Percentiles rank a stretch among this genome's conserved stretches.
phyloP scores from a whole-genome alignment of 2,113 vertebrate species.

The Datnioides undecimradiatus region DNA sequence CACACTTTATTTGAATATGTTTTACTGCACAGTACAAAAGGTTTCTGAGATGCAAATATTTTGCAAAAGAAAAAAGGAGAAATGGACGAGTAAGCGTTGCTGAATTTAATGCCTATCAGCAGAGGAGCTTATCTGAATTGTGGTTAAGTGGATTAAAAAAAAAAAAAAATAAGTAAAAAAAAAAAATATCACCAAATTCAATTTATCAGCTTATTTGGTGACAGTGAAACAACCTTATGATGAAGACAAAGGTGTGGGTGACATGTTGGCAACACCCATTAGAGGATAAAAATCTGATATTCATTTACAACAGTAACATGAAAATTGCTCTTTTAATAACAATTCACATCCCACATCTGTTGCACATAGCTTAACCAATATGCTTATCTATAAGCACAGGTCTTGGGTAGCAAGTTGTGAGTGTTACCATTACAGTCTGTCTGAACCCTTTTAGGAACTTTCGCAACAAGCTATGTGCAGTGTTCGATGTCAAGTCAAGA shows the following conservation, averaged over 20 bases:
- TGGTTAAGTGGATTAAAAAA: background rate
- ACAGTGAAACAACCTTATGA: background rate
- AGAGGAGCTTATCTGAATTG: slow-evolving; percentile 69
- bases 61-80: slow-evolving; percentile 43
- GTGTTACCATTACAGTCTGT: background rate
- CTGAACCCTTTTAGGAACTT: background rate
- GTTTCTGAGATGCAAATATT: slow-evolving; percentile 42
- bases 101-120: slow-evolving; percentile 19
- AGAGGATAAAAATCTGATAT: background rate
- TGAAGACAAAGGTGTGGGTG: background rate
- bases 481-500: background rate
- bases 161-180: too few species aligned
- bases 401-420: background rate
- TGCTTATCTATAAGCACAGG: background rate
- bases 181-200: background rate
- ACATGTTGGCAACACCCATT: background rate
- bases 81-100: slow-evolving; percentile 27
- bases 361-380: background rate
- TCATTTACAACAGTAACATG: slow-evolving; percentile 9
- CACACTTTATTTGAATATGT: slow-evolving; percentile 74
- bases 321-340: background rate
- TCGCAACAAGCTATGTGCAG: background rate
- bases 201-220: slow-evolving; percentile 2
- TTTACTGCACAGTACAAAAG: slow-evolving; percentile 66
- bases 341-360: background rate